Evolutionary conservation across 1,140 invertebrate genomes (phyloP), one percentile per base, ranked within the genome.

Genomic region (Calliphora vicina): DNA sequence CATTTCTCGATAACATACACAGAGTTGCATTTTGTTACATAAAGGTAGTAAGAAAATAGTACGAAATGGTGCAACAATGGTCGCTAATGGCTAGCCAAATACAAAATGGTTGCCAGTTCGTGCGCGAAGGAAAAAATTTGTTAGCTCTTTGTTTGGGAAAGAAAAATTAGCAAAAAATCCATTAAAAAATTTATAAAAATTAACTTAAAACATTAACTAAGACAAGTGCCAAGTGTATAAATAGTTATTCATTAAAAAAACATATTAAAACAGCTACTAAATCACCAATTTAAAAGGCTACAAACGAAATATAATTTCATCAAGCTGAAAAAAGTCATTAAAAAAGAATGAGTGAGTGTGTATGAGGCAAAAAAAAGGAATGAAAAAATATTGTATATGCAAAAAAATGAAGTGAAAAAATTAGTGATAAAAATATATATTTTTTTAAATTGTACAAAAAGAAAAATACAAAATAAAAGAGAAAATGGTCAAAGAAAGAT

Each of bases 31-130:
- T 67, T 67, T 25, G 8, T 20, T 23, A n/a, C 20, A 67, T 23
- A 23, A 9, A 23, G n/a, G 20, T 67, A 67, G n/a, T 12, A 67
- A 67, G 6, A 10, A 23, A 23, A 23, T 67, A 67, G 20, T 67
- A 67, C 61, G n/a, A 20, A 23, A 9, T 67, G 6, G 6, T 25
- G 23, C 61, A 67, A 67, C 61, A 23, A 67, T 20, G 61, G 23
- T 50, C 45, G 61, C 61, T 23, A 67, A 67, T 67, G 61, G 61
- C 61, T 67, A 67, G 61, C 61, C 61, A 43, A 78, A 78, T 78
- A 78, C 74, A 78, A 78, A 78, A 78, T 78, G 74, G 74, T 78
- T 78, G 74, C 74, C 74, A 78, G 74, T 78, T 78, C 74, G 74
- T 78, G 74, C 74, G 74, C 74, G 74, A 43, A 78, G 74, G 20